Evolutionary conservation across 1,140 invertebrate genomes (phyloP).

Genomic region (Apis florea): DNA sequence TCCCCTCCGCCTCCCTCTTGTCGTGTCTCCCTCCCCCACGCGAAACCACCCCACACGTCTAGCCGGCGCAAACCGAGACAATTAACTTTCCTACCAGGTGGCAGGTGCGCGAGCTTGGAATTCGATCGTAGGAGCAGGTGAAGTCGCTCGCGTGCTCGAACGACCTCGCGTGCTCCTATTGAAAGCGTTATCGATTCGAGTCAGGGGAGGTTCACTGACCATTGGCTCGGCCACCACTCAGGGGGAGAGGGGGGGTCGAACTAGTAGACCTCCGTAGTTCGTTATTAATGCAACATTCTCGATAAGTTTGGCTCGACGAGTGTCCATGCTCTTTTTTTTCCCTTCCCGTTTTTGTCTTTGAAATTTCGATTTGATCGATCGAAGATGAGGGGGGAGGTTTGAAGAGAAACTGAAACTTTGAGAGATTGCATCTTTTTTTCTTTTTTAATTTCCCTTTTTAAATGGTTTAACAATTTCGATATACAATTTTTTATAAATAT

Average conservation of each 20-base stretch:
- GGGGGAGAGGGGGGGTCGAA: neutral
- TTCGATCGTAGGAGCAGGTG: conserved; percentile 63
- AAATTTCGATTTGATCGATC: no score
- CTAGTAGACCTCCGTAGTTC: neutral
- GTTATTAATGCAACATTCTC: conserved; percentile 1
- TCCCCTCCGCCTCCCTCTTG: neutral
- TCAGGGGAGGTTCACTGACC: conserved; percentile 62
- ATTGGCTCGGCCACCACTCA: conserved; percentile 3
- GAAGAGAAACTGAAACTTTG: no score
- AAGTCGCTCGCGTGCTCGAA: conserved; percentile 50
- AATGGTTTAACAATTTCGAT: no score
- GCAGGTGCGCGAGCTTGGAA: conserved; percentile 57
- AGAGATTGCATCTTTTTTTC: no score
- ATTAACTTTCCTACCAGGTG: conserved; percentile 53
- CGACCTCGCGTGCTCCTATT: conserved; percentile 57
- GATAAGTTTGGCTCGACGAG: neutral
- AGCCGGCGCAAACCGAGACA: conserved; percentile 15
- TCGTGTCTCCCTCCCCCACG: neutral
- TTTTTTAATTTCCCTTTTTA: no score
- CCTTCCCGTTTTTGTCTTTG: no score
- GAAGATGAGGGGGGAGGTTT: no score
- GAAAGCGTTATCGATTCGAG: conserved; percentile 59
- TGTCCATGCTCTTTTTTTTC: no score
- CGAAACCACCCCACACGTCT: neutral
- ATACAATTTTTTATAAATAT: no score